These are phyloP conservation scores for Temnothorax curvispinosus DNA, from an alignment of 1,140 invertebrate genomes.

Conservation along the genomic window DNA sequence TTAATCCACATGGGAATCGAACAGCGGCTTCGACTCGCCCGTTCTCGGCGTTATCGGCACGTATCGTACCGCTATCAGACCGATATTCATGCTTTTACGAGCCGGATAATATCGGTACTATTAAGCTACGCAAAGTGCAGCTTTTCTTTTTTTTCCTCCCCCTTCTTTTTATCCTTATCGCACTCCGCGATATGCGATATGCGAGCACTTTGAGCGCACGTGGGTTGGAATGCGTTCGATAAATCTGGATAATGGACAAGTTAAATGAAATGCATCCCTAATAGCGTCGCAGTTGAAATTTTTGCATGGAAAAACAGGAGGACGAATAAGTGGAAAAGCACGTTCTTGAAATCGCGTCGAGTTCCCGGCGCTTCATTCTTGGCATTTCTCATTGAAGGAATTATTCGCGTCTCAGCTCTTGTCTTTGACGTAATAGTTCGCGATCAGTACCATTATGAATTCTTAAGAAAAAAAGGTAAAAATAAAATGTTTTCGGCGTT, in stretches of 20 bases:
- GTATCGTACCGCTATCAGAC: constrained; percentile 5
- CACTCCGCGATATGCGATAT: background rate
- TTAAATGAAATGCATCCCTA: background rate
- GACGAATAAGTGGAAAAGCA: background rate
- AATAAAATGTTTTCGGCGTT: background rate
- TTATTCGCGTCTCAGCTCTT: background rate
- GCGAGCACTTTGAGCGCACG: too few relatives aligned
- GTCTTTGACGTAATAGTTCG: background rate
- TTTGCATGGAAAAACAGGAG: background rate
- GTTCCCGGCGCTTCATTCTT: background rate
- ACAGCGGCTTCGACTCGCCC: background rate
- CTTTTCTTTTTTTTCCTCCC: background rate
- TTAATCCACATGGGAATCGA: constrained; percentile 61
- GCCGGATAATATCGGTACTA: background rate
- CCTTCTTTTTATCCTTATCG: background rate
- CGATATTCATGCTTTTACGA: background rate
- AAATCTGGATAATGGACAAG: constrained; percentile 1
- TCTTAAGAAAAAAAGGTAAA: background rate
- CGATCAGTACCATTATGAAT: background rate
- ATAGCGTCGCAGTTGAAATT: constrained; percentile 6
- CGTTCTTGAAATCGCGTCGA: background rate
- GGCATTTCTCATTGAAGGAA: background rate
- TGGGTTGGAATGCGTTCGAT: background rate
- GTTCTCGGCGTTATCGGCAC: constrained; percentile 22
- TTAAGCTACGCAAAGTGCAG: background rate